A percentile compares a stretch with the other conserved stretches of the same genome.
phyloP scores from a whole-genome alignment of 2,113 vertebrate genomes.

The Centrocercus urophasianus region DNA sequence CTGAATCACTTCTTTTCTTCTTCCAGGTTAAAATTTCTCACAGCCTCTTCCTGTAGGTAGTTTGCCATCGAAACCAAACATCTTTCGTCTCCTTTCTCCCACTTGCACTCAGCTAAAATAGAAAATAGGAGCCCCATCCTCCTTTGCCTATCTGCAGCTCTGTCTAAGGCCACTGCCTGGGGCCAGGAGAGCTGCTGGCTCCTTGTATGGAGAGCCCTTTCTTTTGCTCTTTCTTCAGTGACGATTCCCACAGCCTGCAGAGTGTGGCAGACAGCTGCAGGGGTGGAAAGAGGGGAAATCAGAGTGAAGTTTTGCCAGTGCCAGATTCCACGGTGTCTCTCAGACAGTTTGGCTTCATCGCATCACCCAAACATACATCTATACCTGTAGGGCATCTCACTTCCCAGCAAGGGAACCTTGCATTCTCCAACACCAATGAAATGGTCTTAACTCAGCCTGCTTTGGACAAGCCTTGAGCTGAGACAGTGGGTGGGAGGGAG shows the following conservation, averaged over 20 bases:
- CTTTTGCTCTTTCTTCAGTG: not conserved
- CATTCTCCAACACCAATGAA: not conserved
- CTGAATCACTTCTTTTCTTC: conserved; percentile 18
- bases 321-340: too few species aligned
- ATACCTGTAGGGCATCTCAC: not conserved
- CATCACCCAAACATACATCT: not conserved
- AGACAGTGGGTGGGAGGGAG: not conserved
- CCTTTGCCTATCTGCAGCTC: not conserved
- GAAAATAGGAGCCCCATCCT: not conserved
- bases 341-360: not conserved
- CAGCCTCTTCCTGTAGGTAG: not conserved
- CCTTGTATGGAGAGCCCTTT: not conserved
- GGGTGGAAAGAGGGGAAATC: not conserved
- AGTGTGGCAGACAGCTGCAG: rapidly evolving
- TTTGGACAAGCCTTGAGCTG: not conserved
- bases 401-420: not conserved
- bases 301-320: not conserved
- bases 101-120: not conserved
- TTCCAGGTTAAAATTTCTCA: not conserved
- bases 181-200: not conserved
- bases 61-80: not conserved
- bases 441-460: not conserved
- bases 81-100: not conserved
- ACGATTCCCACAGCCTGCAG: not conserved
- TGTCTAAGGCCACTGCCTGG: not conserved